A percentile compares a stretch with the other conserved stretches of the same genome.
Evolutionary conservation across 2,888 invertebrate genomes (phyloP).

Genomic region (Philaethria dido): DNA sequence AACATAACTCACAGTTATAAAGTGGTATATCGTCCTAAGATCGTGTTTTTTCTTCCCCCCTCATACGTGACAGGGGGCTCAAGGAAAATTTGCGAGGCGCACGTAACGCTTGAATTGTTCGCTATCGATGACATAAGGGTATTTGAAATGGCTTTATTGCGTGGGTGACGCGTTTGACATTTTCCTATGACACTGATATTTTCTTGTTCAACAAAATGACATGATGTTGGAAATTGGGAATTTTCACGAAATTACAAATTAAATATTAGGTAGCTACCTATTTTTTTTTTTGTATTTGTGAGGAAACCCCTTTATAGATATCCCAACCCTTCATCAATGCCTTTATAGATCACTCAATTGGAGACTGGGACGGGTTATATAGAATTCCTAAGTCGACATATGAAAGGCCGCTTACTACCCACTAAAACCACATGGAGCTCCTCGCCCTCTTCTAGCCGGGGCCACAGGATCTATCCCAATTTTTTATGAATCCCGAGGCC

Average conservation of each 20-base stretch:
- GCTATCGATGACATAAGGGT: constrained; percentile 55
- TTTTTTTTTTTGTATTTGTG: too few relatives aligned
- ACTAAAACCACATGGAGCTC: too few relatives aligned
- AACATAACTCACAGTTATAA: constrained; percentile 39
- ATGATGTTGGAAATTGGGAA: background rate
- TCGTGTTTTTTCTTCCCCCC: constrained; percentile 40
- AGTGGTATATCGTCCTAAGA: constrained; percentile 39
- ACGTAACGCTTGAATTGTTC: constrained; percentile 62
- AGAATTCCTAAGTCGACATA: too few relatives aligned
- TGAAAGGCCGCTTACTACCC: too few relatives aligned
- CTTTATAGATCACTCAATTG: too few relatives aligned
- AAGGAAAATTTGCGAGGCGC: constrained; percentile 53
- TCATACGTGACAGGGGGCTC: constrained; percentile 58
- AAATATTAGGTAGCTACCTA: too few relatives aligned
- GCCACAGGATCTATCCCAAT: too few relatives aligned
- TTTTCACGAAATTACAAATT: background rate
- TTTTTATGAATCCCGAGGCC: too few relatives aligned
- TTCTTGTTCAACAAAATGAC: constrained; percentile 31
- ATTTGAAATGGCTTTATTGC: constrained; percentile 54
- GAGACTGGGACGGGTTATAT: too few relatives aligned
- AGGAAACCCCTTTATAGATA: too few relatives aligned
- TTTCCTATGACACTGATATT: constrained; percentile 40
- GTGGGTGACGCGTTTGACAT: constrained; percentile 40
- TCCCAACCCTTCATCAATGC: too few relatives aligned
- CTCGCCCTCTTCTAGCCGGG: too few relatives aligned